Percentiles rank a stretch among this genome's conserved stretches.
Evolutionary conservation across 30 jellyfish, hydroid and myxozoan genomes (phyloP).

Genomic region (Aurelia aurita): DNA sequence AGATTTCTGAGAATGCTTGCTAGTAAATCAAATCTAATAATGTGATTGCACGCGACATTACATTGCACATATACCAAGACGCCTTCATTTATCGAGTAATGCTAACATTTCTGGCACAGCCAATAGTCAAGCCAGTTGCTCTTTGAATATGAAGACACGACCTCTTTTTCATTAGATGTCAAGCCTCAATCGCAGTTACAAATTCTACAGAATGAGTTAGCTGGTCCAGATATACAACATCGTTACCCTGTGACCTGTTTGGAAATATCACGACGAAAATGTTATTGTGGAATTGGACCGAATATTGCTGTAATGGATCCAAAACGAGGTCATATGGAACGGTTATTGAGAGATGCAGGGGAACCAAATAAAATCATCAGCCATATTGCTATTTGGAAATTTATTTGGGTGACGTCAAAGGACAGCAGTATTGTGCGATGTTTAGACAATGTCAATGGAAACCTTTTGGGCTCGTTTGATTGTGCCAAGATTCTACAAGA

Average conservation of each 20-base stretch:
- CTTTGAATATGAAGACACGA: no score
- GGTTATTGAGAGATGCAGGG: slow-evolving; percentile 21
- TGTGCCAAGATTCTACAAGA: slow-evolving; percentile 42
- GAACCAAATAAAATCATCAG: slow-evolving; percentile 35
- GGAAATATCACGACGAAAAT: slow-evolving; percentile 29
- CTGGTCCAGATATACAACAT: not conserved
- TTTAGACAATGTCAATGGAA: slow-evolving; percentile 22
- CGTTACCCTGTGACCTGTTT: slow-evolving; percentile 57
- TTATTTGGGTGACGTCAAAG: slow-evolving; percentile 56
- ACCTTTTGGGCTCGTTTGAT: slow-evolving; percentile 32
- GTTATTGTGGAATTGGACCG: slow-evolving; percentile 59
- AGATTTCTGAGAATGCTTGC: no score
- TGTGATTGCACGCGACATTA: no score
- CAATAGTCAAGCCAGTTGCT: no score
- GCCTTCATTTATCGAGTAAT: no score
- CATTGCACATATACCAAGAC: no score
- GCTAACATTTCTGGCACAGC: no score
- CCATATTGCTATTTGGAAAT: slow-evolving; percentile 28
- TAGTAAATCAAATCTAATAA: no score
- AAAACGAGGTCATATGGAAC: slow-evolving; percentile 51
- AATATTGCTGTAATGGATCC: slow-evolving; percentile 59
- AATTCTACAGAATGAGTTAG: slow-evolving; percentile 37
- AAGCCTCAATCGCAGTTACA: slow-evolving; percentile 20
- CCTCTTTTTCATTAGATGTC: not conserved
- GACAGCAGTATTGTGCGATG: slow-evolving; percentile 47